These are phyloP conservation scores for Danio choprae DNA, from an alignment of 2,797 vertebrate species.

Conservation along the genomic window DNA sequence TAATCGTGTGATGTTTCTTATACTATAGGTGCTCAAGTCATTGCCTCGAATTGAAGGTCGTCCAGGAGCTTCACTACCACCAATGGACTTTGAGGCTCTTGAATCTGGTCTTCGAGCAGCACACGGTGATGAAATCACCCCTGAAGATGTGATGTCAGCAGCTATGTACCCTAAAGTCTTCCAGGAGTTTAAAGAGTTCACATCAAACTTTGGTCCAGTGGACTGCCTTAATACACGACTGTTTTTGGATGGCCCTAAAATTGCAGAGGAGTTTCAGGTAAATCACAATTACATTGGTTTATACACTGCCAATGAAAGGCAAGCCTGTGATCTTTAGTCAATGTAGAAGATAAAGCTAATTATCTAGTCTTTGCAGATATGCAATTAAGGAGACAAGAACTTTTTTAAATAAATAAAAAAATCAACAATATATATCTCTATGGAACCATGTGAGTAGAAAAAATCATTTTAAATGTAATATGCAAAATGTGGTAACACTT, in stretches of 20 bases:
- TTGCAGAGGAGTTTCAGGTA: slow-evolving; percentile 94
- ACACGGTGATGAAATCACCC: slow-evolving; percentile 84
- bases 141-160: slow-evolving; percentile 91
- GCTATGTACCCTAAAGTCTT: slow-evolving; percentile 95
- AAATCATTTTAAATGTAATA: no score
- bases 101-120: slow-evolving; percentile 76
- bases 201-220: slow-evolving; percentile 86
- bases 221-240: slow-evolving; percentile 92
- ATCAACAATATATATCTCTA: no score
- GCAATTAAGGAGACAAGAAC: no score
- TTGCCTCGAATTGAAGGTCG: slow-evolving; percentile 87
- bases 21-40: slow-evolving; percentile 86
- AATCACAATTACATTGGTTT: neutral
- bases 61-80: slow-evolving; percentile 87
- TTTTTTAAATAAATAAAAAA: no score
- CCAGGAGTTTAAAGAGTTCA: slow-evolving; percentile 90
- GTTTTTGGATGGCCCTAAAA: slow-evolving; percentile 91
- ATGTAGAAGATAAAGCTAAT: no score
- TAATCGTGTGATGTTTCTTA: slow-evolving; percentile 6
- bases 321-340: no score
- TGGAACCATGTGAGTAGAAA: no score
- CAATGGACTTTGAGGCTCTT: slow-evolving; percentile 84
- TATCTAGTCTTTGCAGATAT: no score
- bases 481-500: no score
- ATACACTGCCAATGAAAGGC: no score